Evolutionary conservation across 1,140 invertebrate species (phyloP), one percentile per base, ranked within the genome.

Genomic region (Drosophila pseudoananassae): DNA sequence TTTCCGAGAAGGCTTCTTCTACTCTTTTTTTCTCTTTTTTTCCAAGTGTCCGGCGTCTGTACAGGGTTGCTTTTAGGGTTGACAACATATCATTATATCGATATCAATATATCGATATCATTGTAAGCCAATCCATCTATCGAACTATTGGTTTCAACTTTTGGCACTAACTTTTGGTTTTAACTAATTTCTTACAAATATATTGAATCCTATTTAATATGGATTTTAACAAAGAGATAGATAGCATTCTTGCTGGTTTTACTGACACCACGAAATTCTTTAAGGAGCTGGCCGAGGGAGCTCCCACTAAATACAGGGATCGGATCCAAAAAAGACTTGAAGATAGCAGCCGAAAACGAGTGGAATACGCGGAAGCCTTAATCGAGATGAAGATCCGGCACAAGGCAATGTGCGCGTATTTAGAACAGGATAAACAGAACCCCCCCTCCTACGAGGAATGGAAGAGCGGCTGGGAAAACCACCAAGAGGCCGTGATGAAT

Each of bases 1-100:
- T 59, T 64, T 60, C 46, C 43, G 33, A 29, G 53, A 47, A 45
- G 52, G 47, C 33, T 53, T 47, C 33, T 53, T 47, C 50, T 61
- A 56, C 52, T 58, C 64, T 60, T 68, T 43, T 52, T 60, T 78
- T 83, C 79, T 79, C 83, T 65, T 85, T 84, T 76, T 71, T 56
- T 65, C 70, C 70, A 52, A 78, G 59, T 17, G 43, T 81, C 60
- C 80, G 80, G 80, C 80, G 80, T 83, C 80, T 84, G 57, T 46
- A 58, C 50, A 71, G 78, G 77, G 77, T 80, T 80, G 77, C 76
- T 43, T 43, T 17, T 40, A 43, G 40, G 6, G 40, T 43, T 43
- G 40, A 6, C 10, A 17, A 9, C 15, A 27, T 27, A 27, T 27
- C 25, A 27, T 6, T 27, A 27, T 27, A 27, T 27, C 25, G 25